These are phyloP conservation scores for Semaprochilodus insignis DNA, from an alignment of 2,797 vertebrate species.

Conservation along the genomic window DNA sequence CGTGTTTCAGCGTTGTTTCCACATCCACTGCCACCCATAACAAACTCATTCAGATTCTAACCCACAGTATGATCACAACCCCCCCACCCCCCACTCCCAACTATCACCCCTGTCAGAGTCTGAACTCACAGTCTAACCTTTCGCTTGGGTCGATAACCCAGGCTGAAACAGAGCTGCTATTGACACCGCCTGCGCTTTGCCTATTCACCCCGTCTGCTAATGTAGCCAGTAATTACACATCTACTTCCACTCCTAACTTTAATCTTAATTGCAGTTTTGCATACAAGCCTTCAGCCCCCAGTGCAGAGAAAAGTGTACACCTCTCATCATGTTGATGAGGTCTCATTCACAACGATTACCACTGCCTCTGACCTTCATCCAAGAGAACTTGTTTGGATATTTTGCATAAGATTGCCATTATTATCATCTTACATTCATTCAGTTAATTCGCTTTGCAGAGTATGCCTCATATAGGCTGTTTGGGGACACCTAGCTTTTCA, in stretches of 20 bases:
- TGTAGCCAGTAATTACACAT: conserved; percentile 36
- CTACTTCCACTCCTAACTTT: conserved; percentile 42
- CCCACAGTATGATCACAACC: not conserved
- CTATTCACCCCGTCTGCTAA: conserved; percentile 8
- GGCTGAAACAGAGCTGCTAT: conserved; percentile 36
- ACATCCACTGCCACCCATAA: conserved; percentile 66
- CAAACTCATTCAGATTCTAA: conserved; percentile 52
- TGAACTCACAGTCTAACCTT: conserved; percentile 45
- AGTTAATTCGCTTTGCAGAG: not conserved
- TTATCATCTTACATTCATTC: not conserved
- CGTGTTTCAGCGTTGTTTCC: conserved; percentile 66
- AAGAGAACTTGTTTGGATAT: conserved; percentile 1
- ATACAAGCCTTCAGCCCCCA: conserved; percentile 35
- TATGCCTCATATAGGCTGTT: not conserved
- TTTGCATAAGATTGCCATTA: conserved; percentile 33
- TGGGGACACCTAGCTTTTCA: not conserved
- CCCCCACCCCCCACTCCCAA: not conserved
- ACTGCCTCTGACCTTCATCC: conserved; percentile 16
- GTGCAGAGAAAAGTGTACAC: conserved; percentile 33
- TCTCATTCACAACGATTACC: conserved; percentile 38
- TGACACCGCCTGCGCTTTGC: conserved; percentile 34
- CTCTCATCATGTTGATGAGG: conserved; percentile 41
- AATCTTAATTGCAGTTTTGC: conserved; percentile 52
- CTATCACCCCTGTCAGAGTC: conserved; percentile 22
- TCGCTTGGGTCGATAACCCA: conserved; percentile 44